phyloP scores from a whole-genome alignment of 2,797 vertebrate genomes.

The Holocentrus rufus region DNA sequence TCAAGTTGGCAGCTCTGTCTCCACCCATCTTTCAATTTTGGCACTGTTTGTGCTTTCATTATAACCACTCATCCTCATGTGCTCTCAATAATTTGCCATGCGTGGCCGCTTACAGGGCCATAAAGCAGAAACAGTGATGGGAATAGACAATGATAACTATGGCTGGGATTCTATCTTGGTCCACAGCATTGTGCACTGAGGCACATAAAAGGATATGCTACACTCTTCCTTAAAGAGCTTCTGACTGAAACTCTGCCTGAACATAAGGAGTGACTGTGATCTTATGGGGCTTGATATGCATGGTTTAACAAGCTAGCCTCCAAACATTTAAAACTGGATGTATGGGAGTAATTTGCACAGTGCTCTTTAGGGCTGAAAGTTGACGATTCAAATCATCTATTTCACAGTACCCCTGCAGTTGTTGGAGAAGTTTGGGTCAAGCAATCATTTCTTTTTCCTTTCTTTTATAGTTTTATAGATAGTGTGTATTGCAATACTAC shows the following conservation, averaged over 20 bases:
- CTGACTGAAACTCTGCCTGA: slow-evolving; percentile 36
- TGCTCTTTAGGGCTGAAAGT: not conserved
- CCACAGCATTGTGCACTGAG: slow-evolving; percentile 37
- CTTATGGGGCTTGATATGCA: slow-evolving; percentile 10
- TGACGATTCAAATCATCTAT: too few species aligned
- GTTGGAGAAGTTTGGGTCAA: too few species aligned
- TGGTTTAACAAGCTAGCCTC: slow-evolving; percentile 14
- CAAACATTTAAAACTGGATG: slow-evolving; percentile 4
- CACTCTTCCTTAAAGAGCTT: slow-evolving; percentile 48
- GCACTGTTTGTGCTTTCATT: slow-evolving; percentile 59
- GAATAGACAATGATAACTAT: slow-evolving; percentile 56
- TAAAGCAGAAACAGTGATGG: slow-evolving; percentile 62
- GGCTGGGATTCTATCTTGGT: slow-evolving; percentile 44
- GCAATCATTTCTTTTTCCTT: slow-evolving; percentile 8
- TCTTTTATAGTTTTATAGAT: not conserved
- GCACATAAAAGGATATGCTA: slow-evolving; percentile 44
- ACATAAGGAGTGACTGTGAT: slow-evolving; percentile 38
- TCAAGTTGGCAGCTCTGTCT: slow-evolving; percentile 40
- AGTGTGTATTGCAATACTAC: too few species aligned
- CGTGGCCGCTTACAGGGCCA: slow-evolving; percentile 41
- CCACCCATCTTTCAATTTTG: slow-evolving; percentile 38
- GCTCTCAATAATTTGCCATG: slow-evolving; percentile 59
- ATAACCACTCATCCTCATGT: slow-evolving; percentile 59
- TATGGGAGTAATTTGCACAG: slow-evolving; percentile 23
- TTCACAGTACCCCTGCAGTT: too few species aligned